These are phyloP conservation scores for Meteorus colon DNA, from an alignment of 2,888 invertebrate species.

Conservation along the genomic window DNA sequence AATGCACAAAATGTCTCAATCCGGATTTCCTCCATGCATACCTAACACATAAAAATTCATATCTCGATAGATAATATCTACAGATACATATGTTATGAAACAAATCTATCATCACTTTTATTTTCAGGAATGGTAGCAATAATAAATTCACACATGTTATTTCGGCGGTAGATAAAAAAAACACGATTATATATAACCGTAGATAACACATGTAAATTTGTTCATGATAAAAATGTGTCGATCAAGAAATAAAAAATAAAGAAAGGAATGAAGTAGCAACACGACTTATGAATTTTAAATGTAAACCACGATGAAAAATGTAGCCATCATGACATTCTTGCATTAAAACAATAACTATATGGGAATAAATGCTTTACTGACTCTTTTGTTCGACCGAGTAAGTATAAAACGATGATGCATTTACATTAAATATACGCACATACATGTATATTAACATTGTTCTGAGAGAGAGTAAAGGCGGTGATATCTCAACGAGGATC, in stretches of 20 bases:
- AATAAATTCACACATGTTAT: neutral
- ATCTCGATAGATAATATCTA: no score
- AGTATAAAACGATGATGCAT: neutral
- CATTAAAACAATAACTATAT: neutral
- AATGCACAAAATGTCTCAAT: conserved; percentile 2
- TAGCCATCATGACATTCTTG: neutral
- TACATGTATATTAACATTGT: neutral
- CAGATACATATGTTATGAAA: neutral
- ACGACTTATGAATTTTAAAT: neutral
- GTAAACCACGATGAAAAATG: neutral
- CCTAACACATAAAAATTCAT: neutral
- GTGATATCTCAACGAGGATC: conserved; percentile 23
- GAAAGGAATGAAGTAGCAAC: neutral
- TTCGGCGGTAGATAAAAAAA: conserved; percentile 5
- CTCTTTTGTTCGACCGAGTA: conserved; percentile 1
- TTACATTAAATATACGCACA: conserved; percentile 14
- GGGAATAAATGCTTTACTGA: neutral
- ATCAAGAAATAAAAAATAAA: neutral
- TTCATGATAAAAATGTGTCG: conserved; percentile 8
- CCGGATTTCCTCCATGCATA: neutral
- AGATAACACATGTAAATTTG: conserved; percentile 14
- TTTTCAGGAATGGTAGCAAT: conserved; percentile 3
- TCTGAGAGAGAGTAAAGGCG: neutral
- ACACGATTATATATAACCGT: neutral
- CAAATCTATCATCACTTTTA: neutral